Evolutionary conservation across 35 echinoderm and acorn worm species (phyloP), one percentile per base, ranked within the genome.

Genomic region (Acanthaster planci): DNA sequence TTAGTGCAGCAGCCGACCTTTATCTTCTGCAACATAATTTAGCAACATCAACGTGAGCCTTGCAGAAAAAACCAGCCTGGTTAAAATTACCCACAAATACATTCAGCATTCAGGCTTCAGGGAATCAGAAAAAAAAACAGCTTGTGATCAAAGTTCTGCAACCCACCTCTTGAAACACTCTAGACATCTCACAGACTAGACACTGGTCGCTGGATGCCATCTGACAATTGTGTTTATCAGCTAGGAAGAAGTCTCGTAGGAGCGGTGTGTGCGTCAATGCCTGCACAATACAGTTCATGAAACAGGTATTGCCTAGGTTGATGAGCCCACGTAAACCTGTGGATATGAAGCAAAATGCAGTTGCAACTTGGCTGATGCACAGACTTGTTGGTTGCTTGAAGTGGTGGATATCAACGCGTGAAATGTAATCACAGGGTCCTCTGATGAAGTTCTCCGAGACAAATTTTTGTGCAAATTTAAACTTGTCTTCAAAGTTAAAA

Each of bases 281-380:
- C 78, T 97, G 95, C 31, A 97, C 91, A 51, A 97, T 97, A 84
- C 95, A 97, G 76, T 97, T 97, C 95, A 97, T 97, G 84, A 97
- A 97, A 86, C 95, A 97, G 1, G 95, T 97, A 68, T 97, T 97
- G 30, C 95, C 95, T 85, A 97, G 77, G 82, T 97, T 97, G 77
- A 97, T 97, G 68, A 97, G 84, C 26, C 91, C 95, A 78, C 87
- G 78, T 84, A 97, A 80, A 93, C 95, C 95, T 97, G 82, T 29
- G 35, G 78, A 67, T 55, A 22, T n/a, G 76, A 88, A 57, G 39
- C 50, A 50, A 79, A 68, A 67, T 8, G 30, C 12, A 81, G 2
- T 23, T 78, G n/a, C n/a, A n/a, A 52, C 19, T 52, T 64, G 35
- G 23, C 10, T 30, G 55, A 35, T 72, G 0, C 19, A n/a, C 27